A percentile compares a stretch with the other conserved stretches of the same genome.
phyloP scores from a whole-genome alignment of 92 coral and sea anemone species.

The Porites evermanni region DNA sequence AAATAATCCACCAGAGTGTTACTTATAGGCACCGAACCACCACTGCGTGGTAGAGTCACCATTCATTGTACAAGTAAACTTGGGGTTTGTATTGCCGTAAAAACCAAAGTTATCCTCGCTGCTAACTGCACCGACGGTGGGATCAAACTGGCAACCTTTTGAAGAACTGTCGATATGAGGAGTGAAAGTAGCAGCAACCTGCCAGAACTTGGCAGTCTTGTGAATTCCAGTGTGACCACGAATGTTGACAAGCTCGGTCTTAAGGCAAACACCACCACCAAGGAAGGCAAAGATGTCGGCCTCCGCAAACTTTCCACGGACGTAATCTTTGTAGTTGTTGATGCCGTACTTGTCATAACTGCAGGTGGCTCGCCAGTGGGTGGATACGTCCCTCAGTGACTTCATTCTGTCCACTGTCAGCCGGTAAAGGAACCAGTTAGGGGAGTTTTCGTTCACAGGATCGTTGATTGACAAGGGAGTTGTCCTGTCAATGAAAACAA shows the following conservation, averaged over 20 bases:
- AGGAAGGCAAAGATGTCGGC: conserved; percentile 52
- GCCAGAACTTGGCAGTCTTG: conserved; percentile 65
- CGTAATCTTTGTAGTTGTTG: conserved; percentile 75
- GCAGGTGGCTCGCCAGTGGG: conserved; percentile 81
- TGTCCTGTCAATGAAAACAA: not conserved
- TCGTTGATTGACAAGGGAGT: not conserved
- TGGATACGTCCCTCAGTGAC: conserved; percentile 10
- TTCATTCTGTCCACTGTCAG: conserved; percentile 4
- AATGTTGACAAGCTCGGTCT: conserved; percentile 71
- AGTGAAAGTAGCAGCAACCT: not conserved
- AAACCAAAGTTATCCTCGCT: conserved; percentile 80
- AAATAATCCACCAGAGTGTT: no score
- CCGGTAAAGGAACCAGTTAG: conserved; percentile 24
- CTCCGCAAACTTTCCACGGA: conserved; percentile 70
- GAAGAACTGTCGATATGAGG: conserved; percentile 44
- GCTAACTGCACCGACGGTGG: conserved; percentile 43
- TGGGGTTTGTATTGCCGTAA: conserved; percentile 28
- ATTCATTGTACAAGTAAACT: conserved; percentile 74
- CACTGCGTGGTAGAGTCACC: conserved; percentile 68
- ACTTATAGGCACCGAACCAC: conserved; percentile 61
- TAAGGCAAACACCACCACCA: conserved; percentile 56
- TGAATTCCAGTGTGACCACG: conserved; percentile 65
- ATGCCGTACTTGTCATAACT: conserved; percentile 48
- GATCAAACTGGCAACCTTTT: conserved; percentile 63
- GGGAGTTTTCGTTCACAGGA: conserved; percentile 28